A percentile compares a stretch with the other conserved stretches of the same genome.
These are phyloP conservation scores for Euura saliciscinereae DNA, from an alignment of 1,140 invertebrate genomes.

Conservation along the genomic window DNA sequence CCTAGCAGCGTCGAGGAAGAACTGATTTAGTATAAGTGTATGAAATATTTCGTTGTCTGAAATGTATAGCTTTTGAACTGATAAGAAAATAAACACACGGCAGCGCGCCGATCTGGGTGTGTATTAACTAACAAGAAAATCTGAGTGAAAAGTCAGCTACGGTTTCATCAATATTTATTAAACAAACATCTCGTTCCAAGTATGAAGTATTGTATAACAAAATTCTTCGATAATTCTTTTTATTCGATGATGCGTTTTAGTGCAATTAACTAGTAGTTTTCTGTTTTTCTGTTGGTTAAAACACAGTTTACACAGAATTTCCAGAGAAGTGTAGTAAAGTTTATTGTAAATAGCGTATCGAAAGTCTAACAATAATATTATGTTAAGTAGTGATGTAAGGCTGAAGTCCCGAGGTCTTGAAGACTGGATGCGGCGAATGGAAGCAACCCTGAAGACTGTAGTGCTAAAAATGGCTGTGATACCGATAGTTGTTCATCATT, in stretches of 20 bases:
- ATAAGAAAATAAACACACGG: not conserved
- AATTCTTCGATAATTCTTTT: too few species aligned
- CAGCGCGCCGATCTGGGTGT: not conserved
- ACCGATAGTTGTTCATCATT: slow-evolving; percentile 29
- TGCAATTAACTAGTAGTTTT: not conserved
- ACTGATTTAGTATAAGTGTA: not conserved
- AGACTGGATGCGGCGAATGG: slow-evolving; percentile 26
- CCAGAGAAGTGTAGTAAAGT: not conserved
- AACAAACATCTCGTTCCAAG: too few species aligned
- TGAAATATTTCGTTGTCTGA: not conserved
- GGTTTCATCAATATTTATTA: too few species aligned
- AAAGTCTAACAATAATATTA: not conserved
- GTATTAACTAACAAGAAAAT: not conserved
- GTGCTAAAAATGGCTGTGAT: slow-evolving; percentile 49
- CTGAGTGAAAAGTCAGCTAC: not conserved
- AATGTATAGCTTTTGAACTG: not conserved
- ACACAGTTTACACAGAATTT: not conserved
- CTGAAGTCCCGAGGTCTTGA: slow-evolving; percentile 31
- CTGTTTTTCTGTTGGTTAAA: not conserved
- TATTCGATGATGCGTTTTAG: too few species aligned
- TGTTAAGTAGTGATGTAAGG: slow-evolving; percentile 36
- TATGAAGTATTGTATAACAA: too few species aligned
- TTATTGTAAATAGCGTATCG: not conserved
- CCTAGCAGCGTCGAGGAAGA: not conserved
- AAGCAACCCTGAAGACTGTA: slow-evolving; percentile 37